Base-by-base conservation (phyloP, 2,888 invertebrate genomes). In the Xanthostigma xanthostigma region DNA sequence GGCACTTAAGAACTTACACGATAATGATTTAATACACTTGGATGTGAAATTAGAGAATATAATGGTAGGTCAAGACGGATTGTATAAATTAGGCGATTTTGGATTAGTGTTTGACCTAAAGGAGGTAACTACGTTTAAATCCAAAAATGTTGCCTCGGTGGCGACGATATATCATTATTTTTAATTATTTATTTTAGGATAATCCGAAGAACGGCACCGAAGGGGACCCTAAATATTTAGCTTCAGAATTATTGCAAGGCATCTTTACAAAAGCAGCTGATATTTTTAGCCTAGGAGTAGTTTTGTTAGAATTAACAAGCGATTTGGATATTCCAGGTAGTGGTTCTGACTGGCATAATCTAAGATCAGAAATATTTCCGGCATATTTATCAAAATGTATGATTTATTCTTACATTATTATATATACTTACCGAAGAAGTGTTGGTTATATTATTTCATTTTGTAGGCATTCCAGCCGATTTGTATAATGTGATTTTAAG, bases 21-120 rank as follows among this genome's bases (percentile, higher is more conserved):
- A 74, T 51, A 70, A 75, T 45, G 72, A 78, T 59, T 67, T 84
- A 36, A 70, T 85, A 36, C 86, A 86, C 61, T 70, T 85, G 64
- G 86, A 86, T 65, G 79, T 87, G 37, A 86, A 87, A 63, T 77
- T 84, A 41, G 84, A 81, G 46, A 86, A 87, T 63, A 81, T 87
- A 45, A 74, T 86, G 58, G 72, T 86, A 49, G 73, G 76, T 8
- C 69, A 71, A 51, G 73, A 78, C 57, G 74, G 75, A 12, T 62
- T 62, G n/a, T 85, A 79, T 61, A 86, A 87, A 62, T 66, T 87
- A 3, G 79, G 78, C 38, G 86, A 87, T 65, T 86, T 87, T 64
- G 86, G 86, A 10, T 68, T 86, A 11, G 75, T 84, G 11, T 68
- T 79, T 27, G 79, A 84, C 62, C 59, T 81, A 35, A 71, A 73